Percentiles rank a stretch among this genome's conserved stretches.
Conservation (phyloP, 2,797 vertebrate genomes). For the Potorous gilbertii region DNA sequence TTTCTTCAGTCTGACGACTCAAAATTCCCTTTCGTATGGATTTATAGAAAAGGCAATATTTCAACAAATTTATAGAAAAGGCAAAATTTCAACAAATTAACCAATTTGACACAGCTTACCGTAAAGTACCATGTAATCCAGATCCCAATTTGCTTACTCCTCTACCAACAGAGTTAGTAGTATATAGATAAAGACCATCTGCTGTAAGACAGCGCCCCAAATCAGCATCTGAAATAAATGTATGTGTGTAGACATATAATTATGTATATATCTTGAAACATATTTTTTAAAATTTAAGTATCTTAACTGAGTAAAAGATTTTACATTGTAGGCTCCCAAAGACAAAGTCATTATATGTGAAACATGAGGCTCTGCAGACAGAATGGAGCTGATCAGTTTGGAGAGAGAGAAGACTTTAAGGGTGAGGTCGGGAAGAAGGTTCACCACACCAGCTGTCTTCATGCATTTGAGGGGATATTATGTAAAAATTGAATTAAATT, state of each 20-base stretch:
- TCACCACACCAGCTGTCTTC: background rate
- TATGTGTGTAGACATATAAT: background rate
- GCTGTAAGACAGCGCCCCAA: slow-evolving; percentile 96
- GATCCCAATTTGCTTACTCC: slow-evolving; percentile 98
- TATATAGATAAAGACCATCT: slow-evolving; percentile 98
- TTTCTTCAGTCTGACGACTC: background rate
- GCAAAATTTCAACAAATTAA: slow-evolving; percentile 43
- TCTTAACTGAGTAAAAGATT: background rate
- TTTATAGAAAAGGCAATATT: slow-evolving; percentile 29
- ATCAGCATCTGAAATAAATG: slow-evolving; percentile 92
- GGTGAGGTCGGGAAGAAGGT: background rate
- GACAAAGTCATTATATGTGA: background rate
- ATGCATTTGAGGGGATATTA: background rate
- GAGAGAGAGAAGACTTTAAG: background rate
- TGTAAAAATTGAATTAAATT: background rate
- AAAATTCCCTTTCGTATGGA: slow-evolving; percentile 13
- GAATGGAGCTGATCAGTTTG: background rate
- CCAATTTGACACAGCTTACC: slow-evolving; percentile 86
- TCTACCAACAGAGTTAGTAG: slow-evolving; percentile 97
- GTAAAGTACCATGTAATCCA: slow-evolving; percentile 97
- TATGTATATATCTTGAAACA: background rate
- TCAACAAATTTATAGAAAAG: slow-evolving; percentile 10
- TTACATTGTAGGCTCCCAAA: background rate
- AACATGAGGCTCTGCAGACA: background rate
- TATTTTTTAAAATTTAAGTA: background rate